Evolutionary conservation across 2,888 invertebrate genomes (phyloP).

Genomic region (Unio delphinus): DNA sequence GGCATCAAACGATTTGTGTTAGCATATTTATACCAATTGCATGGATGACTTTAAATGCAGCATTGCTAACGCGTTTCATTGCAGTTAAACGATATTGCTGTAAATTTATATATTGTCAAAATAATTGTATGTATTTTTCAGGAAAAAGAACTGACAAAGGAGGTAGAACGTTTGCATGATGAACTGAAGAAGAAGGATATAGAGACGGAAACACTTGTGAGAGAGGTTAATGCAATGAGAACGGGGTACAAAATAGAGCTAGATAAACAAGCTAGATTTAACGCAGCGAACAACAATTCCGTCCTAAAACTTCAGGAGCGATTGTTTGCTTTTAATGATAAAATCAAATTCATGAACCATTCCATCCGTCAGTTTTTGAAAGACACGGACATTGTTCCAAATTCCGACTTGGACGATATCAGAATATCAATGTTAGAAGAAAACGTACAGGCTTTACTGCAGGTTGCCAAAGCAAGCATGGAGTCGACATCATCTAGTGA

Average conservation of each 20-base stretch:
- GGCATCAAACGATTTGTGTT: too few relatives aligned
- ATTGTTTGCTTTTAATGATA: conserved; percentile 40
- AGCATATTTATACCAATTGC: too few relatives aligned
- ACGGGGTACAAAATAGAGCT: conserved; percentile 34
- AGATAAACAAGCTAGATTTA: conserved; percentile 47
- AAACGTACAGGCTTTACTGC: conserved; percentile 35
- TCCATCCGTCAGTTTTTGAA: conserved; percentile 28
- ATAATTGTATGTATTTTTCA: conserved; percentile 7
- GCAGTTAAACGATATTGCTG: too few relatives aligned
- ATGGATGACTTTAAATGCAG: too few relatives aligned
- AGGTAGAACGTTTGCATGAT: conserved; percentile 21
- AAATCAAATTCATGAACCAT: conserved; percentile 38
- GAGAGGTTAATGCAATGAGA: conserved; percentile 30
- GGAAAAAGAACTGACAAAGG: conserved; percentile 32
- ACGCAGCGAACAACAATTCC: conserved; percentile 50
- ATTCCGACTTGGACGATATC: conserved; percentile 30
- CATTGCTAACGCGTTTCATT: too few relatives aligned
- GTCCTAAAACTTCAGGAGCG: conserved; percentile 43
- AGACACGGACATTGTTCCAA: conserved; percentile 12
- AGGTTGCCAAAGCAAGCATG: conserved; percentile 29
- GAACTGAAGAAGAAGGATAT: conserved; percentile 25
- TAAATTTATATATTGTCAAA: too few relatives aligned
- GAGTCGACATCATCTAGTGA: conserved; percentile 22
- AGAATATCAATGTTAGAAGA: conserved; percentile 40
- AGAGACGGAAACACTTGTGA: conserved; percentile 25